Evolutionary conservation across 2,797 vertebrate species (phyloP), one percentile per base, ranked within the genome.

Genomic region (Esox masquinongy): DNA sequence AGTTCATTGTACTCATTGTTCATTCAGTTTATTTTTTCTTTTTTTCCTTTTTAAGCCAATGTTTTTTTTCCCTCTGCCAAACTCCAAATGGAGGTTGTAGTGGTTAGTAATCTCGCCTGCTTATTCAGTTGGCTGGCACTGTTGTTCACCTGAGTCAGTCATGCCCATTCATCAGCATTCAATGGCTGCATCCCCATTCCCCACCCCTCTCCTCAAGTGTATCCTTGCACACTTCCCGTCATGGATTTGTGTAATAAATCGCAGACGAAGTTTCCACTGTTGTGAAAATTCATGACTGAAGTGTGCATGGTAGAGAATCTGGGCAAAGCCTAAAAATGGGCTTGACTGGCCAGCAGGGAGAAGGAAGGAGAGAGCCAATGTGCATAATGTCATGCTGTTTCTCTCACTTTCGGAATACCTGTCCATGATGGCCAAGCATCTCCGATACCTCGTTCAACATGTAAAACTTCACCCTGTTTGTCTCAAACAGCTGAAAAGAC

Each of bases 381-480:
- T 84, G 79, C 84, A 83, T 86, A 78, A 87, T 84, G 85, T 88
- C 82, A 85, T 85, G 90, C 83, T 86, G 90, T 91, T 92, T 93
- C 89, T 94, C 93, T 95, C 93, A 93, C 93, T 94, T 94, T 93
- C 87, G 88, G 92, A 92, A 93, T 95, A 99, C 98, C 97, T 99
- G 97, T 93, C 97, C 97, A 88, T 99, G 97, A 90, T 97, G 97
- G 81, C 97, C 97, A 84, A 96, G 93, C 87, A 99, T 95, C 91
- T 99, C 97, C 0, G 93, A 97, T 86, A 99, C 97, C 88, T 99
- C 97, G 0, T 98, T 99, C 92, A 98, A 94, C 97, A 99, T 98
- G 93, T 99, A 99, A 94, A 99, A 99, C 93, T 99, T 99, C 85
- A 99, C 96, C 77, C 94, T 92, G 90, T 98, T 96, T 74, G 84